A percentile compares a stretch with the other conserved stretches of the same genome.
Conservation (phyloP, 2,888 invertebrate genomes). For the Pardosa pseudoannulata region DNA sequence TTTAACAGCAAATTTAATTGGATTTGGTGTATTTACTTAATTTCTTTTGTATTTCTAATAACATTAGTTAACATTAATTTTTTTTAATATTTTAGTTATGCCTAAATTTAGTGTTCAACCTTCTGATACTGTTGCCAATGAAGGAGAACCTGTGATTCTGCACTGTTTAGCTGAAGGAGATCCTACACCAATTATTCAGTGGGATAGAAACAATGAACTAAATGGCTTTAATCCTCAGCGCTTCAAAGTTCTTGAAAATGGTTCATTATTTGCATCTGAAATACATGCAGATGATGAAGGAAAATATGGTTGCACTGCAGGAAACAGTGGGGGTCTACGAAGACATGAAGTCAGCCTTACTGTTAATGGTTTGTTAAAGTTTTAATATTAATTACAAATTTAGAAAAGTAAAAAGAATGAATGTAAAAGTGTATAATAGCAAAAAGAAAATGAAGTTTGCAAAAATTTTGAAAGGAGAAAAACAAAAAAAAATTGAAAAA, state of each 20-base stretch:
- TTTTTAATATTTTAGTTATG: constrained; percentile 81
- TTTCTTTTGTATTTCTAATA: no score
- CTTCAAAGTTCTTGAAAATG: constrained; percentile 83
- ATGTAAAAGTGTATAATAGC: no score
- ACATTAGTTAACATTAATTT: no score
- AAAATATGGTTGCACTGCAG: constrained; percentile 93
- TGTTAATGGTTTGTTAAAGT: constrained; percentile 88
- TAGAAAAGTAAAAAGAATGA: no score
- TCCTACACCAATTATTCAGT: constrained; percentile 91
- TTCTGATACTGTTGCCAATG: constrained; percentile 86
- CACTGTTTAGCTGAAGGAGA: constrained; percentile 93
- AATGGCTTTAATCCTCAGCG: constrained; percentile 82
- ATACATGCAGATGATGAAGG: constrained; percentile 87
- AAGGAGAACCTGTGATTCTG: constrained; percentile 84
- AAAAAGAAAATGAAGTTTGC: no score
- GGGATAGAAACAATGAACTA: constrained; percentile 91
- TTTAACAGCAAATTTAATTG: no score
- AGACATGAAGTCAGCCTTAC: constrained; percentile 87
- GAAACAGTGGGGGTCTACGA: constrained; percentile 92
- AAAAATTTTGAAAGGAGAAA: no score
- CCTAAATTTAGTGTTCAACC: constrained; percentile 88
- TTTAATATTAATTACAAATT: no score
- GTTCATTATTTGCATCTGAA: constrained; percentile 86
- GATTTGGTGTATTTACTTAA: no score
- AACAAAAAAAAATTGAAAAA: no score